These are phyloP conservation scores for Macrosteles quadrilineatus DNA, from an alignment of 1,140 invertebrate genomes.

Conservation along the genomic window DNA sequence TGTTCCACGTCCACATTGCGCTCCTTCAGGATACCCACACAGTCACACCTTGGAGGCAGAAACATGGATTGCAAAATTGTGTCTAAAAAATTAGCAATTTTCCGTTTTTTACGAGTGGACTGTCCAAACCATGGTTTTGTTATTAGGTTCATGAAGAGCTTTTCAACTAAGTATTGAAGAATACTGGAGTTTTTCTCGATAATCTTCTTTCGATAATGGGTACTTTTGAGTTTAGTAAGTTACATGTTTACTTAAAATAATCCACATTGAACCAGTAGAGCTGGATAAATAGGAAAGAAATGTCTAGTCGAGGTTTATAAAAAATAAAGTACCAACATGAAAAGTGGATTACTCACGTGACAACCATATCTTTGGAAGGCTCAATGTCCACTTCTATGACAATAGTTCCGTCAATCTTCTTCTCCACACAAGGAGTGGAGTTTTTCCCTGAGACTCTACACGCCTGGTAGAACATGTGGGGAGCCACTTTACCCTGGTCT, in stretches of 20 bases:
- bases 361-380: constrained; percentile 86
- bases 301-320: too few relatives aligned
- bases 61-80: constrained; percentile 6
- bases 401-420: constrained; percentile 88
- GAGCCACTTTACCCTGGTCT: constrained; percentile 80
- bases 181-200: too few relatives aligned
- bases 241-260: too few relatives aligned
- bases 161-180: too few relatives aligned
- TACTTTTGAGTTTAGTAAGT: too few relatives aligned
- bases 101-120: too few relatives aligned
- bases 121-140: too few relatives aligned
- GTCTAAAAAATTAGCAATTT: constrained; percentile 4
- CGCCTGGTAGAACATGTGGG: constrained; percentile 95
- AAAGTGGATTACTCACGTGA: constrained; percentile 58
- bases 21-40: constrained; percentile 86
- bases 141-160: too few relatives aligned
- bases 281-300: too few relatives aligned
- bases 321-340: background rate
- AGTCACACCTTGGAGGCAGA: constrained; percentile 75
- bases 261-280: too few relatives aligned
- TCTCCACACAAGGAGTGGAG: constrained; percentile 88
- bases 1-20: constrained; percentile 96
- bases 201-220: too few relatives aligned
- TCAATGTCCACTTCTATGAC: constrained; percentile 91
- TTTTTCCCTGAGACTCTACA: constrained; percentile 95